Base-by-base conservation (phyloP, 2,888 invertebrate species). In the Lamellibrachia satsuma region DNA sequence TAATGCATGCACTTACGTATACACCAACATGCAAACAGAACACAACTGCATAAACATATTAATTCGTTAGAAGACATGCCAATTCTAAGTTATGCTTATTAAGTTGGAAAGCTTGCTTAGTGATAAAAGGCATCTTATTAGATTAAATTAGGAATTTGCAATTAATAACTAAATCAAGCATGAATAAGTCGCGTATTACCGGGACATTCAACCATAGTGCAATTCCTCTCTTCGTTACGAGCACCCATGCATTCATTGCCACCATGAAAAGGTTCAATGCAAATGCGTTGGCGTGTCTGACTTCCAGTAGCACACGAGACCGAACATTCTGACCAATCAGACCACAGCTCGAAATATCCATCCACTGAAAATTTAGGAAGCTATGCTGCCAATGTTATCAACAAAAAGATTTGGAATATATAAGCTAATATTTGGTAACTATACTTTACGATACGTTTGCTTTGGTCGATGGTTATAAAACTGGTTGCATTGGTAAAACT, bases 181-280 rank as follows among this genome's bases (percentile, higher is more conserved):
- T 39, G 39, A 39, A 39, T 39, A 39, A 39, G 39, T 39, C 39
- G 1, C 39, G 39, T 0, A 60, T 91, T 52, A 91, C 91, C 55
- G 55, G 95, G 95, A 92, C 95, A 95, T 8, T 93, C 92, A 55
- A 94, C 94, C 51, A 93, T 93, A 92, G 94, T 95, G 93, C 95
- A 95, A 2, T 93, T 92, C 91, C 94, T 94, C 52, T 93, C 93
- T 52, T 95, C 94, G 27, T 93, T 93, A 51, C 92, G 90, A 9
- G 93, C 93, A 52, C 95, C 95, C 0, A 92, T 92, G 93, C 95
- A 95, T 51, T 94, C 93, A 0, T 94, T 94, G 9, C 95, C 95
- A 8, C 95, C 95, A 91, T 94, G 92, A 92, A 92, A 93, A 0
- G 95, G 95, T 90, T 95, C 95, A 60, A 94, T 92, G 93, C 95